Evolutionary conservation across 2,113 vertebrate genomes (phyloP).

Genomic region (Thomomys bottae): DNA sequence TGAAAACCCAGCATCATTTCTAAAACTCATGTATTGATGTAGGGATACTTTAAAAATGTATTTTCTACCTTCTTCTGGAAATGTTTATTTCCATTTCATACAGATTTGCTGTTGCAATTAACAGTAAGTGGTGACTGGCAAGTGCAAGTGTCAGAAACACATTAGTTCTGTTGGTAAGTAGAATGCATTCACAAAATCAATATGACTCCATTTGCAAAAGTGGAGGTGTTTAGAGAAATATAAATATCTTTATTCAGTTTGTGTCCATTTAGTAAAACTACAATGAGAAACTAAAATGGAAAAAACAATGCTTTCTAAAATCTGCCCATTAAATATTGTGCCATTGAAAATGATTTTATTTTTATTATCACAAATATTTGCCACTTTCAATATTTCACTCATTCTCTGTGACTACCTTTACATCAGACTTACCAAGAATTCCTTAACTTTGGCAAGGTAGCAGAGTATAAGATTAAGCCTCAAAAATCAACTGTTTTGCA

Average conservation of each 20-base stretch:
- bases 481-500: too few species aligned
- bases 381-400: conserved; percentile 46
- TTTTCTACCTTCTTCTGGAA: conserved; percentile 34
- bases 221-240: conserved; percentile 85
- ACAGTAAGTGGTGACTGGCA: conserved; percentile 84
- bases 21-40: conserved; percentile 42
- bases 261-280: conserved; percentile 80
- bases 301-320: conserved; percentile 69
- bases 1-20: not conserved
- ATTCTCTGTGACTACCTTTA: conserved; percentile 25
- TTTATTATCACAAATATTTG: conserved; percentile 65
- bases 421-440: conserved; percentile 37
- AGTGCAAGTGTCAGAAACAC: conserved; percentile 85
- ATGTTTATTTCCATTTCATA: conserved; percentile 69
- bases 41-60: not conserved
- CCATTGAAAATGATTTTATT: conserved; percentile 67
- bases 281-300: conserved; percentile 65
- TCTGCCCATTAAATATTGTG: conserved; percentile 58
- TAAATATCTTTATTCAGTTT: conserved; percentile 74
- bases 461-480: too few species aligned
- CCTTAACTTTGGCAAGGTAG: too few species aligned
- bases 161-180: conserved; percentile 82
- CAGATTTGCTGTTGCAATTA: conserved; percentile 83
- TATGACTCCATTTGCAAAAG: conserved; percentile 87
- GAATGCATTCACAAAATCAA: conserved; percentile 88